Evolutionary conservation across 2,113 vertebrate genomes (phyloP), one percentile per base, ranked within the genome.

Genomic region (Onychostruthus taczanowskii): DNA sequence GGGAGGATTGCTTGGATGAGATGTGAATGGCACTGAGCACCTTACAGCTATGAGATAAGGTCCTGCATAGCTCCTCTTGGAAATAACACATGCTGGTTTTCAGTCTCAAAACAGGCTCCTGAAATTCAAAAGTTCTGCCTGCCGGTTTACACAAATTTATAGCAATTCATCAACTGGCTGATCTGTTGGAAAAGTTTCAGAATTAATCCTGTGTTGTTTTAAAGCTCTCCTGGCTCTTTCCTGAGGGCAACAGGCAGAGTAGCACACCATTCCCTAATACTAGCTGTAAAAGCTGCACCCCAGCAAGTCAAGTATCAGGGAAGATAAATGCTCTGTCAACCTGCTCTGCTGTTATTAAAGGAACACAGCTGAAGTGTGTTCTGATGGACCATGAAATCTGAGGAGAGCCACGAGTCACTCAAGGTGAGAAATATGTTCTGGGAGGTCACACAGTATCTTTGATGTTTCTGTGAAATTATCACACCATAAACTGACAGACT

Each of bases 311-410:
- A 73, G 58, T 69, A 87, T 47, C 77, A 85, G 50, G 73, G 63
- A 94, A 93, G 90, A 95, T 76, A 95, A 94, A 91, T 87, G 56
- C 75, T 81, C 72, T 90, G 88, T 84, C 96, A 96, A 82, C 85
- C 66, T 88, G n/a, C 30, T 87, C 39, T 87, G 37, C 52, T 7
- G 10, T 80, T 93, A 63, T 82, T 92, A 89, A 72, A 92, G 68
- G 68, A 93, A 72, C 9, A 4, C 49, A 94, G 66, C 73, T 94
- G 68, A 96, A 91, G 69, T 84, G 83, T 93, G 41, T 47, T 58
- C 35, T 85, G 94, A 88, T 84, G 93, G 84, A 91, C 84, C 93
- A 88, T 95, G 92, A 96, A 97, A 95, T 84, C 74, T 84, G 87
- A 92, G 89, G 78, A 93, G 66, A 94, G 47, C 31, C 73, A 90